phyloP scores from a whole-genome alignment of 2,113 vertebrate genomes.

The Engraulis encrasicolus region DNA sequence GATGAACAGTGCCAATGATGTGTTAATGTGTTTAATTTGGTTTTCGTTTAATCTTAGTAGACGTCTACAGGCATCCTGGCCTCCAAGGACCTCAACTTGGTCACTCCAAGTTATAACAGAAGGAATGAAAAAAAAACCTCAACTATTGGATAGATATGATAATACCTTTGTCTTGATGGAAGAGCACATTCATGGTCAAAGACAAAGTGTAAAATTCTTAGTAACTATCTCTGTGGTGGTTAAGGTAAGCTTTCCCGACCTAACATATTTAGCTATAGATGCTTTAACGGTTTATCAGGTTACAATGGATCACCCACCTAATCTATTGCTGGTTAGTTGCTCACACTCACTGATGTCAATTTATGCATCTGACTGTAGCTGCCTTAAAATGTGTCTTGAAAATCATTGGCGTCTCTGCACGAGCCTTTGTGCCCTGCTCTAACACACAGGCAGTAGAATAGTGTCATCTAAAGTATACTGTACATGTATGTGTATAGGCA shows the following conservation, averaged over 20 bases:
- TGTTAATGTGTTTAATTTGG: too few relatives aligned
- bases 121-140: neutral
- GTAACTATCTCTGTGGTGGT: neutral
- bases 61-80: neutral
- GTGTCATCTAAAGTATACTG: too few relatives aligned
- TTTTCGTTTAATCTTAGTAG: neutral
- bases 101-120: neutral
- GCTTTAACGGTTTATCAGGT: neutral
- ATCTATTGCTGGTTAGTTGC: neutral
- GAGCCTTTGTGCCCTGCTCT: neutral
- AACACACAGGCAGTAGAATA: neutral
- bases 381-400: constrained; percentile 43
- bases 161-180: constrained; percentile 5
- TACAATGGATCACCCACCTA: neutral
- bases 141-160: neutral
- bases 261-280: neutral
- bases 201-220: neutral
- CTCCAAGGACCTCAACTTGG: neutral
- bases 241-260: neutral
- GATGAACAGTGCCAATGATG: neutral
- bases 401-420: constrained; percentile 1
- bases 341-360: constrained; percentile 31
- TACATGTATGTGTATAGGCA: neutral
- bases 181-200: neutral
- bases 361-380: constrained; percentile 36